Evolutionary conservation across 23 tunicate species (phyloP).

Genomic region (Pegea sp.): DNA sequence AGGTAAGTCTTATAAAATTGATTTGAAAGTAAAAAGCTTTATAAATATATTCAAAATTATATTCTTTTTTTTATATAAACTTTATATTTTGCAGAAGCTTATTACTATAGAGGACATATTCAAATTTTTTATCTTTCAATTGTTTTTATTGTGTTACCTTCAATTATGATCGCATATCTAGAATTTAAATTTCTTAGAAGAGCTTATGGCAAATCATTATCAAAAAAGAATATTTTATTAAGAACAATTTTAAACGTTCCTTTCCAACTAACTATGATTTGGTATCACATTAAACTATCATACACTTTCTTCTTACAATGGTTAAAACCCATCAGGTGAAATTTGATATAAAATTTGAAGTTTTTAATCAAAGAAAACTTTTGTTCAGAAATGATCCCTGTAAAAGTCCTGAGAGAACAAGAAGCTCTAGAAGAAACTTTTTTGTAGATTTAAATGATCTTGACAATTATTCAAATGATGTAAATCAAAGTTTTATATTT

Average conservation of each 20-base stretch:
- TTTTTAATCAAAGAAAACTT: too few species aligned
- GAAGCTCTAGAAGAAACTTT: too few species aligned
- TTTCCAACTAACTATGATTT: constrained; percentile 67
- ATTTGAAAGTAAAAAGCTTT: not conserved
- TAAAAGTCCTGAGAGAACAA: too few species aligned
- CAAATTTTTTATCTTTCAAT: constrained; percentile 52
- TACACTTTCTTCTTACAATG: constrained; percentile 31
- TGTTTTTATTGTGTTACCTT: constrained; percentile 44
- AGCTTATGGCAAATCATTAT: constrained; percentile 28
- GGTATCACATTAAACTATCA: constrained; percentile 65
- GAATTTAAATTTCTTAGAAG: constrained; percentile 42
- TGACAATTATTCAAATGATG: too few species aligned
- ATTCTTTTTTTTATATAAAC: not conserved
- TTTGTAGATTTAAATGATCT: too few species aligned
- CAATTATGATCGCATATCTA: constrained; percentile 46
- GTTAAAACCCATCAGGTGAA: constrained; percentile 35
- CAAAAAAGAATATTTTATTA: constrained; percentile 16
- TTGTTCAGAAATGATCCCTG: too few species aligned
- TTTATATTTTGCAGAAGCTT: constrained; percentile 10
- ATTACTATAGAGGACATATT: constrained; percentile 23
- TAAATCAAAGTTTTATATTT: not conserved
- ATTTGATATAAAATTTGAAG: too few species aligned
- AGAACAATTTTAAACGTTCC: constrained; percentile 54
- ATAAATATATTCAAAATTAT: not conserved
- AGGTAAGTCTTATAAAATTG: constrained; percentile 11